Evolutionary conservation across 2,888 invertebrate genomes (phyloP), one percentile per base, ranked within the genome.

Genomic region (Chloroclysta siterata): DNA sequence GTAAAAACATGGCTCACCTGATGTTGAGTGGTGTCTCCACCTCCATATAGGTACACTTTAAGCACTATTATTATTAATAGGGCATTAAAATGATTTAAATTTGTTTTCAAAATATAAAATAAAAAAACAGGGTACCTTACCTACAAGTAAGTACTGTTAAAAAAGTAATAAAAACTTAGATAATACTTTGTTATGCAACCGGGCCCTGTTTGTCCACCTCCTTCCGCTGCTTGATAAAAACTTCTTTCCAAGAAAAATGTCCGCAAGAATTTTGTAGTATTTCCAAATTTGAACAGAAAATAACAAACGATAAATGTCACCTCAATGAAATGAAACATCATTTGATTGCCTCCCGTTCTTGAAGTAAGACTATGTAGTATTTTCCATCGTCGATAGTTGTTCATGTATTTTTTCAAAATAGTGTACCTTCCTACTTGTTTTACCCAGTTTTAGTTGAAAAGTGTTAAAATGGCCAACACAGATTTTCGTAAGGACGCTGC

Each of bases 401-500:
- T 87, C 86, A 88, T 87, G 85, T 84, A 86, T 88, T 88, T 89
- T 86, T 83, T 87, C 69, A 81, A 83, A 87, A 86, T 83, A 88
- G 84, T 84, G 83, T 84, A 80, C 22, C n/a, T n/a, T n/a, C n/a
- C 22, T 22, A 22, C 56, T 69, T 69, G 46, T 70, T 84, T 80
- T 83, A 79, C 77, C 81, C 82, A 84, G 80, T 83, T 82, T 80
- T 85, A 84, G 83, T 83, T 82, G 83, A 84, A 86, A 84, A 83
- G 84, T 87, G 82, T 82, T 83, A 85, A 81, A 85, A 93, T 93
- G 93, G 91, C 92, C 80, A 90, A 82, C 77, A 78, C 90, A 82
- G 93, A 93, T 81, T 92, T 88, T 85, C 85, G 93, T 77, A 93
- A 93, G 77, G 92, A 93, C 71, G 85, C 84, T 69, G 81, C 82